These are phyloP conservation scores for Macaria liturata DNA, from an alignment of 2,888 invertebrate genomes.

Conservation along the genomic window DNA sequence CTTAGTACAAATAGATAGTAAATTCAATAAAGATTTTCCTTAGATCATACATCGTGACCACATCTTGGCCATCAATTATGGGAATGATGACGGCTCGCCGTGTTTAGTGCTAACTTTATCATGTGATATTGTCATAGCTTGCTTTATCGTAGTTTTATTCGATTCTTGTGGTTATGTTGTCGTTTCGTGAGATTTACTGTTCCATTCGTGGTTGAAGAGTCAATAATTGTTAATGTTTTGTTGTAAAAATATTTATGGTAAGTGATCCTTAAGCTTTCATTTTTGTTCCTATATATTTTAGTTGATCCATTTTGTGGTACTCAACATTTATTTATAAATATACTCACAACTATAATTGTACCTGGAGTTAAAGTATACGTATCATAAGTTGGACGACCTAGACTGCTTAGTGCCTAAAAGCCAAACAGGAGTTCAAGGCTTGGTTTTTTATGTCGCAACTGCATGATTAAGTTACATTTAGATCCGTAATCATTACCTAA, in stretches of 20 bases:
- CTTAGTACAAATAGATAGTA: background rate
- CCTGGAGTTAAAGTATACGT: no score
- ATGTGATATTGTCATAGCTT: slow-evolving; percentile 25
- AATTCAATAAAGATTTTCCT: slow-evolving; percentile 14
- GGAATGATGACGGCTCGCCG: slow-evolving; percentile 52
- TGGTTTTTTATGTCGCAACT: no score
- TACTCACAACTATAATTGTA: no score
- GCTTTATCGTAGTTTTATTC: slow-evolving; percentile 22
- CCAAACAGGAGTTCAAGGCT: no score
- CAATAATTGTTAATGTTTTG: background rate
- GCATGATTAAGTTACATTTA: no score
- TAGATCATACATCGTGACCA: slow-evolving; percentile 65
- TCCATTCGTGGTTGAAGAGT: background rate
- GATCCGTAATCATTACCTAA: no score
- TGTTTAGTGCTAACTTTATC: slow-evolving; percentile 23
- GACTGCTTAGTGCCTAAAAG: no score
- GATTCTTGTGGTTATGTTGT: slow-evolving; percentile 15
- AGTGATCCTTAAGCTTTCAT: background rate
- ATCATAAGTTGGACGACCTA: no score
- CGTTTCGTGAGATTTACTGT: slow-evolving; percentile 13
- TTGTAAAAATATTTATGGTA: background rate
- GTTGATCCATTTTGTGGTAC: no score
- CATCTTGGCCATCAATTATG: slow-evolving; percentile 71
- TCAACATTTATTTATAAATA: no score
- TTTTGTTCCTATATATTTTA: no score